Evolutionary conservation across 2,113 vertebrate genomes (phyloP), one percentile per base, ranked within the genome.

Genomic region (Salvelinus sp.): DNA sequence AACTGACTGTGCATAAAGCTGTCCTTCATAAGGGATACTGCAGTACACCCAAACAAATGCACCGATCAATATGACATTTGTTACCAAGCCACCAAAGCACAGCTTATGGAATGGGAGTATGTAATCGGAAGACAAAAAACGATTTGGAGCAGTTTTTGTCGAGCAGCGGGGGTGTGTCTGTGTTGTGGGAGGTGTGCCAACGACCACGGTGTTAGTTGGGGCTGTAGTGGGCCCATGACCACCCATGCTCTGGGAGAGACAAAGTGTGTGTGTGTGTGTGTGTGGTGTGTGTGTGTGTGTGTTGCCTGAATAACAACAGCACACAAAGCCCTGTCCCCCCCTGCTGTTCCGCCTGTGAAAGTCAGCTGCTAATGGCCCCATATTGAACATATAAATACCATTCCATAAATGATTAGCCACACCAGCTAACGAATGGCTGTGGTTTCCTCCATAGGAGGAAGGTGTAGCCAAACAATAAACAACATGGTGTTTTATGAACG

Each of bases 71-170:
- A 85, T 90, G 89, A 88, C 23, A 82, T 87, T 86, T 79, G 91
- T 91, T 92, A 85, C 90, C 75, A n/a, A 77, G 93, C 80, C 81
- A 76, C 83, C 89, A 74, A 12, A 81, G 76, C 76, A 50, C 79
- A 79, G 78, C 79, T 69, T 67, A 72, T 80, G 89, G 91, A 91
- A 93, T 93, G 88, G 0, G 74, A 79, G 83, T 86, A 86, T 92
- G 89, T 88, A 89, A 91, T 89, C 84, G 85, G 80, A 85, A 85
- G 82, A 92, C 88, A 90, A 91, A 92, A 92, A 80, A 82, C 69
- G 81, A 90, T 90, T 90, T 91, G 89, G 78, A 88, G 75, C 78
- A 77, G 91, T 44, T 91, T 93, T 92, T 82, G 84, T 73, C 20
- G 50, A 86, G 38, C 86, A 48, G 85, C 27, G 13, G 85, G 89